phyloP scores from a whole-genome alignment of 1,140 invertebrate species.

The Diabrotica virgifera region DNA sequence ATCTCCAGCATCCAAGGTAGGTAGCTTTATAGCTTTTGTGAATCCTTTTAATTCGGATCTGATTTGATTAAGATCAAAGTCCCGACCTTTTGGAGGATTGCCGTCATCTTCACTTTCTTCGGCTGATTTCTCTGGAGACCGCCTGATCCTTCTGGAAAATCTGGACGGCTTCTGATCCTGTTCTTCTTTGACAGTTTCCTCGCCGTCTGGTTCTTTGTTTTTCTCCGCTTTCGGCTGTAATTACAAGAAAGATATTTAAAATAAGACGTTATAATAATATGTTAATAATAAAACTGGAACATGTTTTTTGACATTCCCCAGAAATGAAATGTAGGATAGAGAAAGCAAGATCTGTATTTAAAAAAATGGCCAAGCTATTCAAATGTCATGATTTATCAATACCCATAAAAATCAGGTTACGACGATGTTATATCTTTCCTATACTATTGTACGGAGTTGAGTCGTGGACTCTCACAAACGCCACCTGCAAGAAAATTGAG shows the following conservation, averaged over 20 bases:
- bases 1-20: slow-evolving; percentile 26
- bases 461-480: no score
- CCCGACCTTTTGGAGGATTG: slow-evolving; percentile 58
- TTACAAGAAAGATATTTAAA: neutral
- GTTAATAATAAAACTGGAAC: neutral
- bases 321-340: no score
- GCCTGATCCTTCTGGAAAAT: slow-evolving; percentile 38
- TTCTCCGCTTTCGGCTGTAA: slow-evolving; percentile 39
- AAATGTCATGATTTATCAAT: no score
- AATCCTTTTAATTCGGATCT: slow-evolving; percentile 79
- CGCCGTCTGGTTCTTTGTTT: slow-evolving; percentile 43
- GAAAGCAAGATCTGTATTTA: no score
- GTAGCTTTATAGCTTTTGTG: slow-evolving; percentile 58
- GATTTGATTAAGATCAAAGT: slow-evolving; percentile 81
- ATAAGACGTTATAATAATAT: neutral
- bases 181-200: slow-evolving; percentile 47
- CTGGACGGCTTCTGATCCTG: slow-evolving; percentile 38
- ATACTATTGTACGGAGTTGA: no score
- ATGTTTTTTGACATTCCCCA: no score
- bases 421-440: no score
- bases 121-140: slow-evolving; percentile 34
- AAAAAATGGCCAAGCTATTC: no score
- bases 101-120: slow-evolving; percentile 40
- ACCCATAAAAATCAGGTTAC: no score
- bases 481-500: no score